These are phyloP conservation scores for Oligia strigilis DNA, from an alignment of 2,888 invertebrate species.

Conservation along the genomic window DNA sequence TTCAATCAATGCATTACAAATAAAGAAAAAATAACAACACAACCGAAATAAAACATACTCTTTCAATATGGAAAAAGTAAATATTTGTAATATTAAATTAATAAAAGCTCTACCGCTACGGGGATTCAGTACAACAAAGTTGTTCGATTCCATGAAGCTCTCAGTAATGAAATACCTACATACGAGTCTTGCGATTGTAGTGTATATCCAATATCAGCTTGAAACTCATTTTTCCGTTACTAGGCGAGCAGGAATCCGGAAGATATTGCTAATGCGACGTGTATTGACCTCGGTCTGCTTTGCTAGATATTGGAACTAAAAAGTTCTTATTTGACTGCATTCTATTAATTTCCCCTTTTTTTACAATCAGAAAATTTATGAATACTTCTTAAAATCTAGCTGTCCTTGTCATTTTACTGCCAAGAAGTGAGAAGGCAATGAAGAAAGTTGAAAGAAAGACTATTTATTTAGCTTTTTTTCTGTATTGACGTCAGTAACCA, in stretches of 20 bases:
- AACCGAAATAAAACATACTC: not conserved
- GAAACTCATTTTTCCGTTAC: conserved; percentile 53
- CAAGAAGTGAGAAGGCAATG: not conserved
- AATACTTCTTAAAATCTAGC: not conserved
- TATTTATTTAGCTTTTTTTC: not conserved
- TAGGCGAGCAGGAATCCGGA: conserved; percentile 41
- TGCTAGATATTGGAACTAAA: conserved; percentile 14
- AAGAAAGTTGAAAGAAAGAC: not conserved
- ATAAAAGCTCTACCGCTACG: conserved; percentile 34
- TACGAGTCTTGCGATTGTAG: conserved; percentile 30
- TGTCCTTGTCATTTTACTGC: not conserved
- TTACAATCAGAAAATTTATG: not conserved
- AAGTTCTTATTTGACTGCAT: conserved; percentile 7
- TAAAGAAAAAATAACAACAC: not conserved
- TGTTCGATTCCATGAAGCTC: conserved; percentile 39
- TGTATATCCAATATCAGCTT: conserved; percentile 42
- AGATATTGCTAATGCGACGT: conserved; percentile 55
- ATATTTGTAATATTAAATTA: conserved; percentile 28
- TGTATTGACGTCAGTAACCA: not conserved
- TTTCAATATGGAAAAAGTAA: conserved; percentile 6
- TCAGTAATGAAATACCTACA: conserved; percentile 46
- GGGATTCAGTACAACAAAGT: conserved; percentile 11
- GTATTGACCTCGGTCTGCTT: conserved; percentile 36
- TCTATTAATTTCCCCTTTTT: not conserved
- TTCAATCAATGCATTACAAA: conserved; percentile 22